These are phyloP conservation scores for Quadroppia sp. DNA, from an alignment of 2,888 invertebrate genomes.

Conservation along the genomic window DNA sequence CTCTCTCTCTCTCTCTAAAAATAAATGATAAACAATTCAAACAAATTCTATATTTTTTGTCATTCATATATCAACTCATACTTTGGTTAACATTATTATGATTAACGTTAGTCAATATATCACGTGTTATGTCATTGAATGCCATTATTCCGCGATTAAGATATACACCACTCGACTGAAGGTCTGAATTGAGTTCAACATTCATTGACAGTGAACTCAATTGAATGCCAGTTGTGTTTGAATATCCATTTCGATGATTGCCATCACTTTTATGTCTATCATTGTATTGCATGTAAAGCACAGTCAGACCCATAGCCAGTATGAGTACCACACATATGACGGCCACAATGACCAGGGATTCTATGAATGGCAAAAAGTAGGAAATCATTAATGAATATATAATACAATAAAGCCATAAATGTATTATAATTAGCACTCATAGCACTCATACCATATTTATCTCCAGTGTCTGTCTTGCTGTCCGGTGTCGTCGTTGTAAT, in stretches of 20 bases:
- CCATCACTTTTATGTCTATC: background rate
- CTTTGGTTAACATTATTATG: background rate
- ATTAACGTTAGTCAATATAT: background rate
- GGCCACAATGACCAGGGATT: slow-evolving; percentile 8
- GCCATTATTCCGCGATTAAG: slow-evolving; percentile 10
- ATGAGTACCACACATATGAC: background rate
- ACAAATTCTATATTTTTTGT: too few species aligned
- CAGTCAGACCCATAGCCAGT: background rate
- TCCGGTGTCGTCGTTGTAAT: too few species aligned
- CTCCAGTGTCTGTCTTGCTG: too few species aligned
- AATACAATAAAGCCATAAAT: too few species aligned
- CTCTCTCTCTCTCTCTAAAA: too few species aligned
- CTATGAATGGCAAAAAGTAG: too few species aligned
- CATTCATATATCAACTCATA: too few species aligned
- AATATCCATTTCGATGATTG: background rate
- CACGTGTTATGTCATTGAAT: slow-evolving; percentile 4
- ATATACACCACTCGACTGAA: background rate
- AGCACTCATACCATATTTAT: too few species aligned
- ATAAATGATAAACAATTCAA: too few species aligned
- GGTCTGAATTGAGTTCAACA: background rate
- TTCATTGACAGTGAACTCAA: slow-evolving; percentile 6
- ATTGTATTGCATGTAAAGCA: background rate
- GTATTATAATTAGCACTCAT: too few species aligned
- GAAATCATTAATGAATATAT: too few species aligned
- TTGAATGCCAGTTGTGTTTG: background rate